Percentiles rank a stretch among this genome's conserved stretches.
Evolutionary conservation across 2,797 vertebrate species (phyloP).

Genomic region (Phaenicophaeus curvirostris): DNA sequence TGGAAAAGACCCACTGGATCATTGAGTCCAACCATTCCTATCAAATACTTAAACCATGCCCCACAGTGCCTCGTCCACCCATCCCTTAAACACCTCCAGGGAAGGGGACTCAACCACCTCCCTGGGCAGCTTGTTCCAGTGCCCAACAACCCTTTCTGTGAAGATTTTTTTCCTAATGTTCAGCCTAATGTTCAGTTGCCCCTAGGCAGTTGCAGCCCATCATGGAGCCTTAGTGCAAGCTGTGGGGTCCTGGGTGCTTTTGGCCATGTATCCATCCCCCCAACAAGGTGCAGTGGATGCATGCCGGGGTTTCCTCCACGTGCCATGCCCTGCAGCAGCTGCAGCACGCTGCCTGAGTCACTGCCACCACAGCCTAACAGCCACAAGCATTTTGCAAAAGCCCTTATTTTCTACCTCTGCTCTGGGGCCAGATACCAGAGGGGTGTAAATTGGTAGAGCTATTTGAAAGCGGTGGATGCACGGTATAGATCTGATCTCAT

Average conservation of each 20-base stretch:
- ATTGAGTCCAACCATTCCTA: no score
- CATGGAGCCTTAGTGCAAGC: rapidly evolving
- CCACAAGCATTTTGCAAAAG: rapidly evolving
- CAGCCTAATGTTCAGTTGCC: no score
- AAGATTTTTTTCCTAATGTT: no score
- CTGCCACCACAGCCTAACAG: not conserved
- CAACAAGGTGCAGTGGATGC: rapidly evolving
- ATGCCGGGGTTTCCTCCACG: rapidly evolving
- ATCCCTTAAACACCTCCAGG: no score
- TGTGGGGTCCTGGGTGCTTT: not conserved
- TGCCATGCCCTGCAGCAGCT: not conserved
- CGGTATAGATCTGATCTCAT: not conserved
- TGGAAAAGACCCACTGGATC: no score
- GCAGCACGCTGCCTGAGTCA: not conserved
- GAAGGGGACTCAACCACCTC: no score
- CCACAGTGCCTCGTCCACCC: no score
- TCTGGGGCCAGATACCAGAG: not conserved
- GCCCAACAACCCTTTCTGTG: no score
- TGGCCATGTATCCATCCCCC: not conserved
- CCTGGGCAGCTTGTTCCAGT: no score
- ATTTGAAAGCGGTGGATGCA: not conserved
- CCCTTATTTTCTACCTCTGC: not conserved
- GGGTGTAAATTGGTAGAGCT: not conserved
- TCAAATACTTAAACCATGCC: no score
- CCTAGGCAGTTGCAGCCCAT: not conserved